Conservation (phyloP, 2,888 invertebrate species). For the Drosophila austrosaltans region DNA sequence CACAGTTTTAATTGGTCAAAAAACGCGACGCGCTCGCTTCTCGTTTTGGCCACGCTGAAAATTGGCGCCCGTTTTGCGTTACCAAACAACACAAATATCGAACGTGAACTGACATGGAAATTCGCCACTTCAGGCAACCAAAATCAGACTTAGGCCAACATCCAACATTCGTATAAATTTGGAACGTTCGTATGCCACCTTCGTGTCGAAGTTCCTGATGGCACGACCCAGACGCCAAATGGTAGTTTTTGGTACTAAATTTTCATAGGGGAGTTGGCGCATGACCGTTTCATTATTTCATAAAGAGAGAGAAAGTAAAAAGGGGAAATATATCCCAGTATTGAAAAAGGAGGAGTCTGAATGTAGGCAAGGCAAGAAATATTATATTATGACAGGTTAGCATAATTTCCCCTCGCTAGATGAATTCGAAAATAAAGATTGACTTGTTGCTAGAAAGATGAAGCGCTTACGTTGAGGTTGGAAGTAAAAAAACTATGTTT, state of each 20-base stretch:
- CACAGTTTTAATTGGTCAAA: constrained; percentile 33
- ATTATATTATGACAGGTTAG: neutral
- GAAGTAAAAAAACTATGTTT: too few relatives aligned
- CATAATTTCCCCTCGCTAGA: neutral
- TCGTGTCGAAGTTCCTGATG: constrained; percentile 17
- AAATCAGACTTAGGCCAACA: constrained; percentile 52
- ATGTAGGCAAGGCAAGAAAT: neutral
- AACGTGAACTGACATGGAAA: constrained; percentile 82
- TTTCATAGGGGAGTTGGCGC: constrained; percentile 24
- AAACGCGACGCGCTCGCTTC: constrained; percentile 53
- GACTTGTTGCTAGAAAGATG: constrained; percentile 36
- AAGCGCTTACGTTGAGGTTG: neutral
- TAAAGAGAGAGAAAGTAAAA: neutral
- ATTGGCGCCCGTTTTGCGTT: constrained; percentile 71
- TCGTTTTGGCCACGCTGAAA: constrained; percentile 35
- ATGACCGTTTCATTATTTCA: constrained; percentile 23
- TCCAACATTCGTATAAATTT: constrained; percentile 39
- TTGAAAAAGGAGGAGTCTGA: neutral
- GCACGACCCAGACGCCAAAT: constrained; percentile 32
- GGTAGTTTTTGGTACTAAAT: constrained; percentile 27
- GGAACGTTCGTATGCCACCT: constrained; percentile 18
- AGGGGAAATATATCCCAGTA: neutral
- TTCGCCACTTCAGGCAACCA: constrained; percentile 59
- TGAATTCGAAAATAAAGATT: constrained; percentile 9
- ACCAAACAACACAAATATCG: constrained; percentile 84